Evolutionary conservation across 2,888 invertebrate genomes (phyloP), one percentile per base, ranked within the genome.

Genomic region (Mimumesa dahlbomi): DNA sequence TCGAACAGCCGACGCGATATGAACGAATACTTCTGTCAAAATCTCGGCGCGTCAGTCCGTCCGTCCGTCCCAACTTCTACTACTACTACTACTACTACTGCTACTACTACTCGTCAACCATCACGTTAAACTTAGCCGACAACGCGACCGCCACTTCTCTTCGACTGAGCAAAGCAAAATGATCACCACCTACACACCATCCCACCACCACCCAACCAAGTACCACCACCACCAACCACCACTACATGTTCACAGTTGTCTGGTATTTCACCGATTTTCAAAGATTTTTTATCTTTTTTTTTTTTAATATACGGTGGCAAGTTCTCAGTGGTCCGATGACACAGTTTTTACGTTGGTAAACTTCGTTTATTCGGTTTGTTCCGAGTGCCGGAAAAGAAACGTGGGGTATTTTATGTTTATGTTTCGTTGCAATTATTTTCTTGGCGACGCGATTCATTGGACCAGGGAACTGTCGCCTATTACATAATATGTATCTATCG

Each of bases 141-240:
- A 80, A 82, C 80, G 82, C 82, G 85, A 87, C 84, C 85, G 83
- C 84, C 81, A 87, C 86, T 87, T 87, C 84, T 87, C 86, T 87
- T 85, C 88, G 83, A 88, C 84, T 84, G 85, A 87, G 88, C 85
- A 87, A 88, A 87, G 85, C 85, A 87, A 88, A 86, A 82, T 85
- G 85, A 88, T 89, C 88, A 89, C 84, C 85, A 88, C 87, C 86
- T 88, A 88, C 87, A 89, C 89, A 88, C 87, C 88, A 88, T 88
- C 88, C 87, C 84, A 87, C 86, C 84, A 86, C 85, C 83, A 86
- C 86, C 88, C 88, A 87, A 87, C 83, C 84, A 86, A 87, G 81
- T 84, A 86, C 85, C 81, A 84, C 82, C 81, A 85, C 82, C 83
- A 86, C 83, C 85, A 85, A 85, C 87, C 83, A 88, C 87, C 84